Conservation (phyloP, 2,888 invertebrate genomes). For the Plebejus anna region DNA sequence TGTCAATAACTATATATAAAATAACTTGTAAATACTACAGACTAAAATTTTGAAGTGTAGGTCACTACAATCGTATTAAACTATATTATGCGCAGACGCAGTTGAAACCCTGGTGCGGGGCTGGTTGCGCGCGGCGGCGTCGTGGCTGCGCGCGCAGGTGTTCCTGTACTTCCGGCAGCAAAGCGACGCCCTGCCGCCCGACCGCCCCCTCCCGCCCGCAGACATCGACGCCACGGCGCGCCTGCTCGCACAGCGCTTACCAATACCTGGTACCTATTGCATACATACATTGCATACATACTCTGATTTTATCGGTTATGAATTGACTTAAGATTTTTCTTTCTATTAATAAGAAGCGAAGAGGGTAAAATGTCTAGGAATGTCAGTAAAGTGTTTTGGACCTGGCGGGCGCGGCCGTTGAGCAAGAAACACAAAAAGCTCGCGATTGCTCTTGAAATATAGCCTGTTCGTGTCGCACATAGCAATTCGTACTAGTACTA, state of each 20-base stretch:
- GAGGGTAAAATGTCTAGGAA: not conserved
- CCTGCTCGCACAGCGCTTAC: slow-evolving; percentile 49
- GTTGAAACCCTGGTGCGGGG: slow-evolving; percentile 53
- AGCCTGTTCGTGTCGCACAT: too few relatives aligned
- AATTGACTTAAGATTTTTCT: not conserved
- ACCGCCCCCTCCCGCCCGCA: slow-evolving; percentile 36
- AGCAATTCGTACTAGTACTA: too few relatives aligned
- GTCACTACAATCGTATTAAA: not conserved
- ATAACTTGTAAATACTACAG: too few relatives aligned
- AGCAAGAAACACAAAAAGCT: too few relatives aligned
- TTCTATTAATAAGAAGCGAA: not conserved
- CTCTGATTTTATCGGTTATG: too few relatives aligned
- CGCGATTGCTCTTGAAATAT: too few relatives aligned
- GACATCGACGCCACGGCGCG: slow-evolving; percentile 51
- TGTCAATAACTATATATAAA: too few relatives aligned
- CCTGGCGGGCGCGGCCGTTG: too few relatives aligned
- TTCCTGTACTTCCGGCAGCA: slow-evolving; percentile 55
- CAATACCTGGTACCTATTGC: slow-evolving; percentile 49
- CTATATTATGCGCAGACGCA: slow-evolving; percentile 49
- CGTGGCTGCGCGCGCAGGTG: slow-evolving; percentile 56
- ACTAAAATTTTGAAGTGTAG: too few relatives aligned
- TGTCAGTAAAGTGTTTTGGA: not conserved
- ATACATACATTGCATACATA: too few relatives aligned
- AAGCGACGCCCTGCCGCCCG: slow-evolving; percentile 37
- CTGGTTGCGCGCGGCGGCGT: slow-evolving; percentile 53